Evolutionary conservation across 2,113 vertebrate species (phyloP), one percentile per base, ranked within the genome.

Genomic region (Charina bottae): DNA sequence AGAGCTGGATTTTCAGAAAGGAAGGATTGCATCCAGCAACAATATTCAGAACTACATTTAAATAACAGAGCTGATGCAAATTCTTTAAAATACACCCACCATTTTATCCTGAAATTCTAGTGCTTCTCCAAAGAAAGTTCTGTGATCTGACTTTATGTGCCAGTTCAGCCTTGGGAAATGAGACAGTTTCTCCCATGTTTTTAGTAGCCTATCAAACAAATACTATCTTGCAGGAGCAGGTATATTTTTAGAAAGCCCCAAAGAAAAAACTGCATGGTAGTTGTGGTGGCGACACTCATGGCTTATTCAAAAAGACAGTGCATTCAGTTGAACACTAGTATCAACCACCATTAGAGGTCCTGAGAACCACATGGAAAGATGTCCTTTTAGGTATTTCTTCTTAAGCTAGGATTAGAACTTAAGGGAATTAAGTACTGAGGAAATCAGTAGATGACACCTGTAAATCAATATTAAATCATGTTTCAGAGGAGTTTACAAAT

Each of bases 81-180:
- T 62, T 96, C 97, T 94, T 92, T 94, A 87, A 88, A 85, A 56
- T 21, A 9, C 60, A 92, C 90, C 92, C 78, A 17, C 55, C 37
- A 87, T 93, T 95, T 90, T 85, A 91, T 56, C 93, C 92, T 23
- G 92, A 94, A 96, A 91, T 91, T 92, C 93, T 19, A 15, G 64
- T 89, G 93, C 92, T 96, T 96, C 94, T 97, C 93, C 91, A 92
- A 92, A 92, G 91, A 94, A 33, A 93, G 90, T 93, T 95, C 93
- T 97, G 96, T 97, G 95, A 97, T 56, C 95, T 95, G 93, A 95
- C 94, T 93, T 95, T 96, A 93, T 11, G 2, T 88, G 92, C 87
- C 78, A 92, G 90, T 94, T 96, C 92, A 95, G 88, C 89, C 94
- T 96, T 96, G 94, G 97, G 93, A 95, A 95, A 96, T 92, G 92